Evolutionary conservation across 2,797 vertebrate species (phyloP).

Genomic region (Astyanax mexicanus): DNA sequence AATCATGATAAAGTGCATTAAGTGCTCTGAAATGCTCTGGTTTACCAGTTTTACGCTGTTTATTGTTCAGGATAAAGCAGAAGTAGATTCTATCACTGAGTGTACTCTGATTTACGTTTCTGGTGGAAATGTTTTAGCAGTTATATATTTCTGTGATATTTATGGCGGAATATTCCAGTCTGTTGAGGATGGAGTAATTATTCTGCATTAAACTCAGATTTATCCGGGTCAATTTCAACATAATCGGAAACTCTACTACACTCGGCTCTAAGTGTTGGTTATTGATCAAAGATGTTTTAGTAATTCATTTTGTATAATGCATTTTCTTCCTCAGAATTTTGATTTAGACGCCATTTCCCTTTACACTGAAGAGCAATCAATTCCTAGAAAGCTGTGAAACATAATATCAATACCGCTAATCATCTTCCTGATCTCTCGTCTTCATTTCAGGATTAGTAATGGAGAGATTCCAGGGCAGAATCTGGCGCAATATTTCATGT

Average conservation of each 20-base stretch:
- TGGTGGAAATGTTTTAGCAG: slow-evolving; percentile 5
- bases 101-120: too few relatives aligned
- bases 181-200: slow-evolving; percentile 24
- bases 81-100: slow-evolving; percentile 3
- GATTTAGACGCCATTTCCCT: slow-evolving; percentile 13
- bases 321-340: slow-evolving; percentile 15
- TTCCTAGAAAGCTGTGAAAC: slow-evolving; percentile 15
- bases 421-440: slow-evolving; percentile 18
- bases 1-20: slow-evolving; percentile 1
- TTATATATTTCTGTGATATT: neutral
- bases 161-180: neutral
- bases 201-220: slow-evolving; percentile 32
- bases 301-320: slow-evolving; percentile 38
- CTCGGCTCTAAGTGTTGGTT: slow-evolving; percentile 32
- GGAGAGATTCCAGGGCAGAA: neutral
- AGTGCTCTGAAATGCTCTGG: neutral
- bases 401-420: slow-evolving; percentile 8
- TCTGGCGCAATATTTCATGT: neutral
- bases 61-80: neutral
- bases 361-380: slow-evolving; percentile 26
- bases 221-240: slow-evolving; percentile 38
- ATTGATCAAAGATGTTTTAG: slow-evolving; percentile 44
- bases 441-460: slow-evolving; percentile 6
- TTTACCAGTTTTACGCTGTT: neutral
- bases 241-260: slow-evolving; percentile 34